Conservation (phyloP, 2,797 vertebrate species). For the Etheostoma nigrum region DNA sequence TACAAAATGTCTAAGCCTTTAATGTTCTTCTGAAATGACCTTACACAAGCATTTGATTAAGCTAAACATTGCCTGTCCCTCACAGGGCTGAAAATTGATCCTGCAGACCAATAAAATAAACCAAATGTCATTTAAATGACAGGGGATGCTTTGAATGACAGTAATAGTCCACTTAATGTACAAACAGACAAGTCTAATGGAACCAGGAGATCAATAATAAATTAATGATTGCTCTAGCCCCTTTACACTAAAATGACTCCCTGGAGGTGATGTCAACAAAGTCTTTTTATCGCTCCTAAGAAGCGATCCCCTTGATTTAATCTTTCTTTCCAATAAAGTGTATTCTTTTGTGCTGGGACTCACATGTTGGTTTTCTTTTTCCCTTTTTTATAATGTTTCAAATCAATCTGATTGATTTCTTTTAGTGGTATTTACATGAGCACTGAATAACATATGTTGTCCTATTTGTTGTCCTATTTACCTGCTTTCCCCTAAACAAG, state of each 20-base stretch:
- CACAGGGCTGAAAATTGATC: slow-evolving; percentile 30
- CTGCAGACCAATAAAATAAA: slow-evolving; percentile 48
- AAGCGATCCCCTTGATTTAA: slow-evolving; percentile 39
- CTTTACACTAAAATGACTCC: slow-evolving; percentile 66
- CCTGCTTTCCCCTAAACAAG: background rate
- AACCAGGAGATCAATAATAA: slow-evolving; percentile 79
- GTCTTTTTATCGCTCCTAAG: slow-evolving; percentile 63
- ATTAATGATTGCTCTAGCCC: slow-evolving; percentile 69
- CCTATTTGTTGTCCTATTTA: background rate
- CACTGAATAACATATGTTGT: too few relatives aligned
- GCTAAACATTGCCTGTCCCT: slow-evolving; percentile 21
- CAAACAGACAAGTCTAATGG: slow-evolving; percentile 57
- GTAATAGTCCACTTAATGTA: slow-evolving; percentile 61
- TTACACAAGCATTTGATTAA: slow-evolving; percentile 55
- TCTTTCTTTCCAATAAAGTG: slow-evolving; percentile 26
- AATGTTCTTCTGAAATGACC: slow-evolving; percentile 40
- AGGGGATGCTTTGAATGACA: slow-evolving; percentile 64
- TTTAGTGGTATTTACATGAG: background rate
- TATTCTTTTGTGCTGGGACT: background rate
- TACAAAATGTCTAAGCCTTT: slow-evolving; percentile 4
- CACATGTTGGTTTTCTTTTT: background rate
- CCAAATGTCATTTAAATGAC: slow-evolving; percentile 60
- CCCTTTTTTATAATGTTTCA: background rate
- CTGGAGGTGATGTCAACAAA: slow-evolving; percentile 55
- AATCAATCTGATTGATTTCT: background rate